Evolutionary conservation across 2,797 vertebrate genomes (phyloP).

Genomic region (Takifugu rubripes): DNA sequence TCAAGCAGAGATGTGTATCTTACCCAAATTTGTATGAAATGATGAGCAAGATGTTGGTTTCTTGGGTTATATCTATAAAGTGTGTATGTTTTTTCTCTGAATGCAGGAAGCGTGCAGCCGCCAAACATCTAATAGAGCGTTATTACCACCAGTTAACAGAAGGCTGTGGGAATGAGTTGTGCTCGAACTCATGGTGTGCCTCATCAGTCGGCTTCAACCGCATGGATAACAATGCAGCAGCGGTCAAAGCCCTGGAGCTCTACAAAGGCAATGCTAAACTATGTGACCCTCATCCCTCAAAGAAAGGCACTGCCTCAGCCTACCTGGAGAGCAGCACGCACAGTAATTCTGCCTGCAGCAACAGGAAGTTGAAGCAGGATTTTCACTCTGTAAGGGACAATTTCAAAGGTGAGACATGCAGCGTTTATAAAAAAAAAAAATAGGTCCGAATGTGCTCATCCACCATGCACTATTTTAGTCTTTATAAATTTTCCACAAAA

Average conservation of each 20-base stretch:
- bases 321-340: conserved; percentile 89
- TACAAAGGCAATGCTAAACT: conserved; percentile 97
- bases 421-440: neutral
- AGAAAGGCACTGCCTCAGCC: conserved; percentile 95
- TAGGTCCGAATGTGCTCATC: too few relatives aligned
- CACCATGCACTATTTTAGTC: too few relatives aligned
- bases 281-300: conserved; percentile 98
- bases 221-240: conserved; percentile 99
- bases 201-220: conserved; percentile 92
- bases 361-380: conserved; percentile 91
- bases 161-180: conserved; percentile 99
- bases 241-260: conserved; percentile 96
- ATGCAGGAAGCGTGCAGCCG: conserved; percentile 99
- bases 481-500: too few relatives aligned
- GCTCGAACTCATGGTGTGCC: conserved; percentile 98
- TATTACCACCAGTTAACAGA: conserved; percentile 99
- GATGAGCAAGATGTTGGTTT: too few relatives aligned
- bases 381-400: conserved; percentile 85
- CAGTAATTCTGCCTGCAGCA: conserved; percentile 84
- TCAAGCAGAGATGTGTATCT: too few relatives aligned
- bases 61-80: too few relatives aligned
- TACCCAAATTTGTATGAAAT: too few relatives aligned
- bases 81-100: conserved; percentile 59
- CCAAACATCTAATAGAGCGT: conserved; percentile 99
- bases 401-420: conserved; percentile 87